phyloP scores from a whole-genome alignment of 2,888 invertebrate species.

The Apodemia duryi region DNA sequence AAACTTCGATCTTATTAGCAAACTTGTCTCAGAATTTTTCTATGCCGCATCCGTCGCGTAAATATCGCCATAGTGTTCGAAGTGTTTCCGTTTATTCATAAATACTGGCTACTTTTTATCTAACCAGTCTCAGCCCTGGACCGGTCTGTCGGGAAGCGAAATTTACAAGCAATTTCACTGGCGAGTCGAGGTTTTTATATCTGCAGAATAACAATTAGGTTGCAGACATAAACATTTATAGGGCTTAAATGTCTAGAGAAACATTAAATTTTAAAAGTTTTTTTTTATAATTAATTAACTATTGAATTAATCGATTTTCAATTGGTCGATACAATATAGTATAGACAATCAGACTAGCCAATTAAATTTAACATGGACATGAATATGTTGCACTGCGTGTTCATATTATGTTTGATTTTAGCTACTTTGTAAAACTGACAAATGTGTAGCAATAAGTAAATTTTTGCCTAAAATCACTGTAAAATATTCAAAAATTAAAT shows the following conservation, averaged over 20 bases:
- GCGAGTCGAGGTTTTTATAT: conserved; percentile 32
- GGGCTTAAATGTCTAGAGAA: neutral
- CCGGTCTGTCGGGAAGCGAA: conserved; percentile 35
- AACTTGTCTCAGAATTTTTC: neutral
- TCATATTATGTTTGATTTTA: too few relatives aligned
- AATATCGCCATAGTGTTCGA: conserved; percentile 35
- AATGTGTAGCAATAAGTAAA: too few relatives aligned
- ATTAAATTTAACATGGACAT: too few relatives aligned
- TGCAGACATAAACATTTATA: neutral
- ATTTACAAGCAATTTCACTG: conserved; percentile 37
- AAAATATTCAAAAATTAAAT: too few relatives aligned
- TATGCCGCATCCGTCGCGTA: conserved; percentile 31
- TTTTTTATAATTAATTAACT: too few relatives aligned
- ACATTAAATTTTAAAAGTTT: too few relatives aligned
- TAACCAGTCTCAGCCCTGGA: conserved; percentile 31
- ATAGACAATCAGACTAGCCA: too few relatives aligned
- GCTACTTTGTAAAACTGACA: too few relatives aligned
- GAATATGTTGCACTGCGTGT: too few relatives aligned
- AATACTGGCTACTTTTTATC: conserved; percentile 9
- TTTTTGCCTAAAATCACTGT: too few relatives aligned
- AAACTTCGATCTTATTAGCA: neutral
- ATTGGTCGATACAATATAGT: too few relatives aligned
- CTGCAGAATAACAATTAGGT: conserved; percentile 25
- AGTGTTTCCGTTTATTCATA: conserved; percentile 16
- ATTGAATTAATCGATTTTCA: neutral